Evolutionary conservation across 2,888 invertebrate species (phyloP), one percentile per base, ranked within the genome.

Genomic region (Ditylenchus weischeri): DNA sequence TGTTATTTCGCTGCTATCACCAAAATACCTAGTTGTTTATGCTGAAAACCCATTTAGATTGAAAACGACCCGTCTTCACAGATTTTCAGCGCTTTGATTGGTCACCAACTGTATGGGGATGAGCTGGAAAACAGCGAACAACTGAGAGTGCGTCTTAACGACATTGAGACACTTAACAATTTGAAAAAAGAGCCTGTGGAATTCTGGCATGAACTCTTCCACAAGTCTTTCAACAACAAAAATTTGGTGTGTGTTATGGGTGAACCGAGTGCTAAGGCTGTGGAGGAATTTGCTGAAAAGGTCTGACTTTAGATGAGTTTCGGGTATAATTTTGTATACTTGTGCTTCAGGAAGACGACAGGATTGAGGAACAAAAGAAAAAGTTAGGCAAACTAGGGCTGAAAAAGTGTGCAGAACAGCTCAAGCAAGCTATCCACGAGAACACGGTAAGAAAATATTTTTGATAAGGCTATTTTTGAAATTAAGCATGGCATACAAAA

Each of bases 21-120:
- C n/a, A 64, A 29, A 19, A 19, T 6, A 51, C n/a, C 3, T 54
- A 11, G 1, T 23, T 7, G 2, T 10, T 23, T 54, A 15, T 43
- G 8, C 3, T 15, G 13, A 3, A 13, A 43, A 43, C 8, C 3
- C 11, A 7, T 76, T 43, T 75, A 86, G 84, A 69, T 92, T 60
- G 93, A 86, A 74, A 83, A 83, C 11, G 68, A 71, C 73, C 91
- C 92, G 0, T 90, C 91, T 80, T 88, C 89, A 73, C 87, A 88
- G 0, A 85, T 92, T 62, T 90, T 91, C 0, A 89, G 89, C 81
- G 87, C 89, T 77, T 87, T 90, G 64, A 90, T 92, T 73, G 90
- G 90, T 0, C 91, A 93, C 82, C 89, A 90, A 80, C 85, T 93
- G 38, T 92, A 91, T 84, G 87, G 88, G 36, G 69, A 68, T 11